These are phyloP conservation scores for Abramis brama DNA, from an alignment of 2,113 vertebrate species.

Conservation along the genomic window DNA sequence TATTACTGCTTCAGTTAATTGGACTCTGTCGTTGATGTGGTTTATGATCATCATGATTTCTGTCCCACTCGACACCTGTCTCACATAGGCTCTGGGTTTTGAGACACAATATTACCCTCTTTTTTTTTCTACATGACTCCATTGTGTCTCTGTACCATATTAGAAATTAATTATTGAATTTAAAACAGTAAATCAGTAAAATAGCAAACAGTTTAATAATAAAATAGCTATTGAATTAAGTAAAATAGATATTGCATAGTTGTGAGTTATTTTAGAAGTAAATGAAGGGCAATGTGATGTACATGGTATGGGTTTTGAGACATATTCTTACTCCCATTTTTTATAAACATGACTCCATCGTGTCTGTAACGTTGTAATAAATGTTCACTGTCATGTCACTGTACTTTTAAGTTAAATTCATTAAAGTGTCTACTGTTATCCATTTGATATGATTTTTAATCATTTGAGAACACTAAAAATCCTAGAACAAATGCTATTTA, in stretches of 20 bases:
- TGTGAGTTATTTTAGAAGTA: background rate
- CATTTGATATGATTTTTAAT: background rate
- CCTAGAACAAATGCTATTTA: background rate
- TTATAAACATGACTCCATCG: background rate
- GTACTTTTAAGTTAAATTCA: background rate
- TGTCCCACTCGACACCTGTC: background rate
- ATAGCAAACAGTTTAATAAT: no score
- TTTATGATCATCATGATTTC: background rate
- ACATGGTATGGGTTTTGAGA: background rate
- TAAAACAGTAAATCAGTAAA: background rate
- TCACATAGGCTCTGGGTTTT: background rate
- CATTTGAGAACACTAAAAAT: background rate
- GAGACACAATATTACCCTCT: background rate
- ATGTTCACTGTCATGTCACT: background rate
- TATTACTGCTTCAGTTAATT: conserved; percentile 77
- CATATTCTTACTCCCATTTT: background rate
- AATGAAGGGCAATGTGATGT: background rate
- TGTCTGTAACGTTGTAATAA: background rate
- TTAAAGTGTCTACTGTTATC: background rate
- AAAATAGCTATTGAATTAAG: background rate
- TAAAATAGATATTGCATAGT: background rate
- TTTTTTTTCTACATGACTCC: background rate
- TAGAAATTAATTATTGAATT: background rate
- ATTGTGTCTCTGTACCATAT: background rate
- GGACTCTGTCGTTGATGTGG: conserved; percentile 58